Conservation (phyloP, 2,888 invertebrate species). For the Tetramorium bicarinatum region DNA sequence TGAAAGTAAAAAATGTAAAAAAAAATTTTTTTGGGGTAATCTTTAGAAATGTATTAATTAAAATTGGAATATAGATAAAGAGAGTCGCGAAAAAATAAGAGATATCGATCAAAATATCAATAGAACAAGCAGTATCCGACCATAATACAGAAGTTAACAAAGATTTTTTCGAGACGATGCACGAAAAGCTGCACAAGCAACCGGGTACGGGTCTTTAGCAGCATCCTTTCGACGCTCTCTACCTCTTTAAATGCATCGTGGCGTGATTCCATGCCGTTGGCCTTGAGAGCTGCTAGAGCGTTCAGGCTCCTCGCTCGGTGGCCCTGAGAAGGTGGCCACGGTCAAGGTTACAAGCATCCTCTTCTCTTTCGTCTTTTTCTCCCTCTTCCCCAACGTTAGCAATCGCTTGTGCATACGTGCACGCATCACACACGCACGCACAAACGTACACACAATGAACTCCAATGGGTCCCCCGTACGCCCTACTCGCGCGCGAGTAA, state of each 20-base stretch:
- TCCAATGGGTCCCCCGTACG: constrained; percentile 16
- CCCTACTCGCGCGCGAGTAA: constrained; percentile 2
- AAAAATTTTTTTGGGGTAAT: neutral
- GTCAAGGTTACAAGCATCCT: constrained; percentile 82
- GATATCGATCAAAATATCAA: neutral
- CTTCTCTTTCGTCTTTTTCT: constrained; percentile 43
- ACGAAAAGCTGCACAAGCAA: neutral
- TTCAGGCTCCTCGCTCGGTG: constrained; percentile 76
- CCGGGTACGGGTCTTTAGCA: constrained; percentile 63
- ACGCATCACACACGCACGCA: constrained; percentile 31
- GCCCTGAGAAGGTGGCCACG: constrained; percentile 84
- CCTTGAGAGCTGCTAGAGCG: constrained; percentile 82
- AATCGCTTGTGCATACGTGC: constrained; percentile 25
- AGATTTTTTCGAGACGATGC: constrained; percentile 22
- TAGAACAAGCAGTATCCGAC: neutral
- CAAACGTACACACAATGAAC: neutral
- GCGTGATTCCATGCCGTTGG: constrained; percentile 83
- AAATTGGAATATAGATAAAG: neutral
- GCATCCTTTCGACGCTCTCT: constrained; percentile 65
- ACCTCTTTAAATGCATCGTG: constrained; percentile 77
- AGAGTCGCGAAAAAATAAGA: neutral
- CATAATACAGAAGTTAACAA: constrained; percentile 3
- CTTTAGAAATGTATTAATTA: neutral
- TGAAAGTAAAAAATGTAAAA: neutral
- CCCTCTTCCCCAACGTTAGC: constrained; percentile 38